Evolutionary conservation across 2,797 vertebrate genomes (phyloP).

Genomic region (Melanotaenia trifasciata): DNA sequence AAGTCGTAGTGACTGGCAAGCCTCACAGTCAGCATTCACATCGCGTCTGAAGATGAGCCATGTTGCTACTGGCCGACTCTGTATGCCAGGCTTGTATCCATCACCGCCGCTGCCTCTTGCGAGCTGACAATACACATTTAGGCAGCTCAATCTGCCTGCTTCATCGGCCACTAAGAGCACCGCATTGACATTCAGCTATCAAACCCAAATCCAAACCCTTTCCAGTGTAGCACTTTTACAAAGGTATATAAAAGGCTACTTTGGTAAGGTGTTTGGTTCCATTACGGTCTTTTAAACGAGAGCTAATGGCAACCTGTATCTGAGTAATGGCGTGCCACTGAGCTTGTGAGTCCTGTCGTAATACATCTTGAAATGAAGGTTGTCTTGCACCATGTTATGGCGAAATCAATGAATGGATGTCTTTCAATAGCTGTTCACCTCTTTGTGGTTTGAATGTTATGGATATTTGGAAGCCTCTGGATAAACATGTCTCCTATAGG

Average conservation of each 20-base stretch:
- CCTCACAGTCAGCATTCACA: constrained; percentile 64
- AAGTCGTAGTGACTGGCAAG: constrained; percentile 60
- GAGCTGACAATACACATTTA: constrained; percentile 68
- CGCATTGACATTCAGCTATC: constrained; percentile 62
- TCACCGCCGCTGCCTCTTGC: constrained; percentile 51
- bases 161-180: constrained; percentile 4
- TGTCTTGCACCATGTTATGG: constrained; percentile 64
- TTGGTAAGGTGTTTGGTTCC: constrained; percentile 63
- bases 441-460: constrained; percentile 37
- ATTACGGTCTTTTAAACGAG: constrained; percentile 69
- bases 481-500: constrained; percentile 60
- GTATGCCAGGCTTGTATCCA: constrained; percentile 65
- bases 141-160: constrained; percentile 21
- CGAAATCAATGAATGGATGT: constrained; percentile 69
- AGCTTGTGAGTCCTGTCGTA: constrained; percentile 66
- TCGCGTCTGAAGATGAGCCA: constrained; percentile 61
- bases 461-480: constrained; percentile 43
- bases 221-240: constrained; percentile 48
- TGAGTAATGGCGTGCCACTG: constrained; percentile 64
- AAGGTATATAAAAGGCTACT: constrained; percentile 49
- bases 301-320: constrained; percentile 64
- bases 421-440: constrained; percentile 62
- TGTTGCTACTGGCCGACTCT: constrained; percentile 50
- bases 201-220: constrained; percentile 41
- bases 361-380: constrained; percentile 77